A percentile compares a stretch with the other conserved stretches of the same genome.
These are phyloP conservation scores for Rhegmatorhina hoffmannsi DNA, from an alignment of 2,113 vertebrate species.

Conservation along the genomic window DNA sequence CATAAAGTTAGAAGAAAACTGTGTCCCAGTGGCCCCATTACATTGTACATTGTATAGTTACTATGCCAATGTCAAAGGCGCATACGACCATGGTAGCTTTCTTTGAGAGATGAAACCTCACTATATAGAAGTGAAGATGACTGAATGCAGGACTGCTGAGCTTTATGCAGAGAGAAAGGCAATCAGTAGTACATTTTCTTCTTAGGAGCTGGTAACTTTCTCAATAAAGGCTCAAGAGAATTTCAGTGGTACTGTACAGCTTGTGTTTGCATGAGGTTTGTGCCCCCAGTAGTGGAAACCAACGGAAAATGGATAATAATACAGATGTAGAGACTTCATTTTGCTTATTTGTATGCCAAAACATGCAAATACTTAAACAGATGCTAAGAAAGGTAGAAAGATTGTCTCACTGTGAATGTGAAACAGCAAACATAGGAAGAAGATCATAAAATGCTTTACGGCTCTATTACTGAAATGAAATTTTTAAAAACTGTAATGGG, in stretches of 20 bases:
- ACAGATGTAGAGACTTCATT: not conserved
- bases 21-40: not conserved
- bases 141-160: not conserved
- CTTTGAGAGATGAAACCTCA: not conserved
- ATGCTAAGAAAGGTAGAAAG: not conserved
- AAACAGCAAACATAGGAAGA: not conserved
- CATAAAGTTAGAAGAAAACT: not conserved
- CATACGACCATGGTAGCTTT: not conserved
- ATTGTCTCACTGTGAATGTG: not conserved
- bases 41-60: not conserved
- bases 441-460: fast-evolving
- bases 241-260: not conserved
- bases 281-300: not conserved
- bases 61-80: not conserved
- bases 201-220: not conserved
- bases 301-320: not conserved
- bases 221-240: not conserved
- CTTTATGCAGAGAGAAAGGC: not conserved
- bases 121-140: not conserved
- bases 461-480: not conserved
- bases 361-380: not conserved
- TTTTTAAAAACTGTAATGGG: not conserved
- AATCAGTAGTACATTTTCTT: not conserved
- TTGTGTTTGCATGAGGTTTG: not conserved
- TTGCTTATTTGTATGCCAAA: not conserved